phyloP scores from a whole-genome alignment of 2,888 invertebrate genomes.

The Phanerotoma sp. region DNA sequence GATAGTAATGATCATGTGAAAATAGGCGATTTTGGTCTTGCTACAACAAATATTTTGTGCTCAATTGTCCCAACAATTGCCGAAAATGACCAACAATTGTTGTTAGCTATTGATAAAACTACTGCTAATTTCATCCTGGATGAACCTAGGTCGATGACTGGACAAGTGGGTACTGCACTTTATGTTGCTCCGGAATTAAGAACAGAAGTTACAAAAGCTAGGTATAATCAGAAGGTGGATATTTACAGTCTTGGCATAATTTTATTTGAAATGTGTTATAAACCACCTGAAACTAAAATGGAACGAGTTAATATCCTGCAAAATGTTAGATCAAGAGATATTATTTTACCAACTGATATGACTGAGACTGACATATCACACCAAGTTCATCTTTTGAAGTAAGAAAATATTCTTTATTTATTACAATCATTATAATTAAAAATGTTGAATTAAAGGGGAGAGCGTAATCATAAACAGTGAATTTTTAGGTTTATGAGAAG shows the following conservation, averaged over 20 bases:
- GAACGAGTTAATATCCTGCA: constrained; percentile 80
- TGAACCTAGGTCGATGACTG: constrained; percentile 65
- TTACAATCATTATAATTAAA: no score
- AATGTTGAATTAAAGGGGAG: no score
- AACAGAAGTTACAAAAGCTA: constrained; percentile 68
- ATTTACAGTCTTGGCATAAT: constrained; percentile 80
- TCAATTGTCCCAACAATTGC: constrained; percentile 40
- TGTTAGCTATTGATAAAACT: no score
- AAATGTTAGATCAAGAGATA: constrained; percentile 69
- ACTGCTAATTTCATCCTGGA: constrained; percentile 49
- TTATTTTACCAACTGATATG: constrained; percentile 73
- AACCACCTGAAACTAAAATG: constrained; percentile 82
- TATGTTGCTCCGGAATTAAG: constrained; percentile 94
- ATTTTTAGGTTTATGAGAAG: no score
- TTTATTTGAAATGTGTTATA: constrained; percentile 93
- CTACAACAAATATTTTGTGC: constrained; percentile 74
- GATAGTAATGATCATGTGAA: constrained; percentile 94
- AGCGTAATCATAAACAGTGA: no score
- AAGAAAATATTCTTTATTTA: no score
- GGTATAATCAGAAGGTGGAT: constrained; percentile 84
- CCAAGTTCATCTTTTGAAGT: constrained; percentile 67
- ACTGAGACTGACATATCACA: constrained; percentile 61
- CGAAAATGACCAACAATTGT: constrained; percentile 42
- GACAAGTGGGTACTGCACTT: constrained; percentile 89
- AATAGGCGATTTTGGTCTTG: constrained; percentile 97